Evolutionary conservation across 2,797 vertebrate species (phyloP), one percentile per base, ranked within the genome.

Genomic region (Corythornis leucogaster): DNA sequence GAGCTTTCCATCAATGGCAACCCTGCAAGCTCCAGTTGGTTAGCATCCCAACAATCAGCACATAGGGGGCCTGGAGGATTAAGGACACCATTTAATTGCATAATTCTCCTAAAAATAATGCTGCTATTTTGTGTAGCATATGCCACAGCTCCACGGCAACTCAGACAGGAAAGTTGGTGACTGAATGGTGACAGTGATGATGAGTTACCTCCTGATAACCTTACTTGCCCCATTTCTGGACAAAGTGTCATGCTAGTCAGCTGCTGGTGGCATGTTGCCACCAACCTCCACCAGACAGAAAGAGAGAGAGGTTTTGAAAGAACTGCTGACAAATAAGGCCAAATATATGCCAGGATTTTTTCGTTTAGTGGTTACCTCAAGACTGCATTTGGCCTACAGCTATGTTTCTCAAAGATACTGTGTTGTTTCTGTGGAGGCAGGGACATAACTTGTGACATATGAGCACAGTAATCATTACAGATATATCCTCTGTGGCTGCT

Each of bases 91-190:
- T 78, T 89, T 87, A 35, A 19, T 46, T 61, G 70, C 89, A 91
- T 93, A 95, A 85, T 70, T 95, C 75, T 96, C 94, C 78, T 92
- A 38, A 96, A 96, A 96, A 97, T 96, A 95, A 85, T 35, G 0
- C 38, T 68, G 92, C 58, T 94, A 90, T 96, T 96, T 97, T 93
- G 85, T 74, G 38, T 74, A 85, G 61, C 15, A 12, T 89, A 71
- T 90, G 77, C 89, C 76, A 69, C 91, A 89, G 91, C 87, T 87
- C 91, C 85, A 91, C 93, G 70, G 87, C 82, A 96, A 95, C 88
- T 5, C 22, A 8, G 35, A 19, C 46, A 67, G 73, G 42, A 63
- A 83, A 88, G 92, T 87, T 80, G 86, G 26, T 92, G 95, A 88
- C 81, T 87, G 87, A 89, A 93, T 48, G 64, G 61, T 94, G 93